These are phyloP conservation scores for Norana najaformis DNA, from an alignment of 2,888 invertebrate species.

Conservation along the genomic window DNA sequence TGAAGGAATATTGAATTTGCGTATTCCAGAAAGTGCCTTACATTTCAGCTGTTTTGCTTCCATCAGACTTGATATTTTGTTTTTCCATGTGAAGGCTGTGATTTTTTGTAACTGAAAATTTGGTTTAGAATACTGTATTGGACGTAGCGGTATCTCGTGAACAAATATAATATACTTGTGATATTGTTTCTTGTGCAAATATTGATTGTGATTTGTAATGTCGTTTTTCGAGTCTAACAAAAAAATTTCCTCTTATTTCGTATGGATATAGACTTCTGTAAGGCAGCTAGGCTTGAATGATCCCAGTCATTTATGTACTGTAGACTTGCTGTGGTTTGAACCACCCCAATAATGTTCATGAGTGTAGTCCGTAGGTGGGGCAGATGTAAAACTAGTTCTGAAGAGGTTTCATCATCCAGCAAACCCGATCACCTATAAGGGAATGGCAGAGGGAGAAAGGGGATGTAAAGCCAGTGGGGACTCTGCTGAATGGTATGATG, in stretches of 20 bases:
- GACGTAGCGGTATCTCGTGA: too few species aligned
- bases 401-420: too few species aligned
- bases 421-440: too few species aligned
- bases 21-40: neutral
- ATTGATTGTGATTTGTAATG: neutral
- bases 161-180: conserved; percentile 1
- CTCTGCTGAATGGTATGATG: too few species aligned
- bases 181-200: neutral
- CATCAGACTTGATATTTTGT: neutral
- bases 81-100: conserved; percentile 5
- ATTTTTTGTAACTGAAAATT: neutral
- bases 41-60: neutral
- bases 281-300: neutral
- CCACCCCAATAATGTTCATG: neutral
- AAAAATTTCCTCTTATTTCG: neutral
- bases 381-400: too few species aligned
- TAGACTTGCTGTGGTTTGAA: neutral
- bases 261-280: neutral
- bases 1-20: neutral
- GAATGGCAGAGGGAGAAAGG: too few species aligned
- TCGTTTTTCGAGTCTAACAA: neutral
- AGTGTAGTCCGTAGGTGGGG: too few species aligned
- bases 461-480: too few species aligned
- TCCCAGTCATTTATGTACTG: neutral
- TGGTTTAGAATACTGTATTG: neutral